These are phyloP conservation scores for Helobdella robusta DNA, from an alignment of 2,888 invertebrate genomes.

Conservation along the genomic window DNA sequence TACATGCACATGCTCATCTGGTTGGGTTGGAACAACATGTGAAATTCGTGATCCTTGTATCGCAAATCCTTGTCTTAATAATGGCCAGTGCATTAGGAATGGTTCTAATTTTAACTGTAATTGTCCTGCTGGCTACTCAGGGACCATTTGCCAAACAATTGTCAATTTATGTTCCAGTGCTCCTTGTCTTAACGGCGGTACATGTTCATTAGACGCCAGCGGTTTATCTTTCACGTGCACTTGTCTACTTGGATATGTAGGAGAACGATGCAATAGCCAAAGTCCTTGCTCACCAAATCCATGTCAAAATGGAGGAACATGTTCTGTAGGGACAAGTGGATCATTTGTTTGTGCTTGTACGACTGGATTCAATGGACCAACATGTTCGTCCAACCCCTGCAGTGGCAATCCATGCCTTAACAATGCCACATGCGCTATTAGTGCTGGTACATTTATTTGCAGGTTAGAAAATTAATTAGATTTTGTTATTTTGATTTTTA, in stretches of 20 bases:
- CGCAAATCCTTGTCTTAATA: no score
- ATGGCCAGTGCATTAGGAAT: neutral
- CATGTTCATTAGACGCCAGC: constrained; percentile 33
- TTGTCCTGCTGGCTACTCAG: constrained; percentile 39
- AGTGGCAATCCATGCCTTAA: constrained; percentile 37
- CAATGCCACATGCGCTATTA: constrained; percentile 37
- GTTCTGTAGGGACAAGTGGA: constrained; percentile 21
- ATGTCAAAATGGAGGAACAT: constrained; percentile 37
- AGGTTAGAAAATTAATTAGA: no score
- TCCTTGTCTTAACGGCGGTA: constrained; percentile 39
- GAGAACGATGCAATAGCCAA: constrained; percentile 15
- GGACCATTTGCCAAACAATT: constrained; percentile 37
- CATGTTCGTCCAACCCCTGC: constrained; percentile 39
- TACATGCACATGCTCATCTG: no score
- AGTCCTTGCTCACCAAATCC: constrained; percentile 28
- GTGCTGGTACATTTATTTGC: no score
- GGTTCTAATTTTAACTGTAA: constrained; percentile 35
- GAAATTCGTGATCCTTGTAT: no score
- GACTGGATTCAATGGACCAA: constrained; percentile 32
- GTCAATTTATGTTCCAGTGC: constrained; percentile 36
- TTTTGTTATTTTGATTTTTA: no score
- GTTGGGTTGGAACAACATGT: no score
- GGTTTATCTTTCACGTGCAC: constrained; percentile 11
- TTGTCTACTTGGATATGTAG: constrained; percentile 12
- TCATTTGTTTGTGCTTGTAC: neutral